Conservation (phyloP, 2,888 invertebrate species). For the Coleophora flavipennella region DNA sequence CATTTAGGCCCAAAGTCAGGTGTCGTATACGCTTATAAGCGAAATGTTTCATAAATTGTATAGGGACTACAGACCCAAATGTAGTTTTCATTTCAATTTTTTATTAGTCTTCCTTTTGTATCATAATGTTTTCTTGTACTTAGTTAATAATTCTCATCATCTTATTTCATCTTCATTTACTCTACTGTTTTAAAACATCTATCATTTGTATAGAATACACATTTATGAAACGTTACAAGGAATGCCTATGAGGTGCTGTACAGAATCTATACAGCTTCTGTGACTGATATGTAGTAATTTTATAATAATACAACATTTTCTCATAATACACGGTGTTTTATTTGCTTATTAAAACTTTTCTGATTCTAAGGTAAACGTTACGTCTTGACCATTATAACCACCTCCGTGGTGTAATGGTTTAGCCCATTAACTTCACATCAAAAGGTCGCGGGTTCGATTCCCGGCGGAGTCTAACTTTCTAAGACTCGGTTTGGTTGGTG, state of each 20-base stretch:
- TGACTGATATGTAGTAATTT: slow-evolving; percentile 41
- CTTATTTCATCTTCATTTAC: slow-evolving; percentile 24
- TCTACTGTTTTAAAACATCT: slow-evolving; percentile 12
- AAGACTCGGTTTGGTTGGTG: too few relatives aligned
- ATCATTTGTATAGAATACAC: slow-evolving; percentile 26
- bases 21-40: slow-evolving; percentile 23
- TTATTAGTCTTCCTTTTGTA: slow-evolving; percentile 53
- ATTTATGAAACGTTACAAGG: slow-evolving; percentile 62
- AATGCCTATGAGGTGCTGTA: slow-evolving; percentile 46
- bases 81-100: slow-evolving; percentile 17
- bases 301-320: slow-evolving; percentile 52
- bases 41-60: slow-evolving; percentile 62
- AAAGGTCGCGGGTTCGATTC: too few relatives aligned
- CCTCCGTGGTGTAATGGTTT: too few relatives aligned
- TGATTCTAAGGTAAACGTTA: background rate
- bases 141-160: slow-evolving; percentile 49
- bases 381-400: too few relatives aligned
- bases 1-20: too few relatives aligned
- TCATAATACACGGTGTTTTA: slow-evolving; percentile 25
- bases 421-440: too few relatives aligned
- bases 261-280: slow-evolving; percentile 45
- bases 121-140: slow-evolving; percentile 53
- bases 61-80: slow-evolving; percentile 52
- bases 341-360: slow-evolving; percentile 17
- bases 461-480: too few relatives aligned